phyloP scores from a whole-genome alignment of 2,888 invertebrate species.

The Apamea crenata region DNA sequence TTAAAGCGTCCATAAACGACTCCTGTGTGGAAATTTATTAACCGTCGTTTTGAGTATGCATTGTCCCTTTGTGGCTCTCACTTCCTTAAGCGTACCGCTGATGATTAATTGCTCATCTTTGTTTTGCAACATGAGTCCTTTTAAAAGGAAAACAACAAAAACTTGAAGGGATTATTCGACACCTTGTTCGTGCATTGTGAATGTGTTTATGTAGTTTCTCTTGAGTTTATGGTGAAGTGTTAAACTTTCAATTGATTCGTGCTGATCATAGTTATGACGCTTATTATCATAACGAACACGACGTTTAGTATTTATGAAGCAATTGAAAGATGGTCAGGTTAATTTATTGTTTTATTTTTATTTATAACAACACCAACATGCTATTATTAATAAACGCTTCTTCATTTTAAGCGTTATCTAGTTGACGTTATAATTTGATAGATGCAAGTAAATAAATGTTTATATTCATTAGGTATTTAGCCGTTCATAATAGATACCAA shows the following conservation, averaged over 20 bases:
- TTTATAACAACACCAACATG: conserved; percentile 31
- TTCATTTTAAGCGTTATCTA: conserved; percentile 30
- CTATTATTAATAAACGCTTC: conserved; percentile 35
- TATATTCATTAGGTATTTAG: conserved; percentile 41
- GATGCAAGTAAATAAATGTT: conserved; percentile 35
- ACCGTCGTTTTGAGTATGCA: conserved; percentile 80
- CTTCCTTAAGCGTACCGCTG: conserved; percentile 76
- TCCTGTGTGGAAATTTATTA: conserved; percentile 87
- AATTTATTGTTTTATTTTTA: conserved; percentile 56
- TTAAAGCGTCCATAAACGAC: conserved; percentile 86
- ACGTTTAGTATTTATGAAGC: conserved; percentile 60
- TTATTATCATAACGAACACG: conserved; percentile 61
- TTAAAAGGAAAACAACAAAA: conserved; percentile 69
- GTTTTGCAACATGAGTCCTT: conserved; percentile 71
- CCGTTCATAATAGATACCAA: conserved; percentile 1
- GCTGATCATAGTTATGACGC: conserved; percentile 58
- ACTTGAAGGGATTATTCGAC: conserved; percentile 69
- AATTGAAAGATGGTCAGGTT: conserved; percentile 51
- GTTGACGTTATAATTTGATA: conserved; percentile 38
- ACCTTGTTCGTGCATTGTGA: conserved; percentile 69
- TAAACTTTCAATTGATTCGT: conserved; percentile 66
- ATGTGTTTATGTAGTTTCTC: conserved; percentile 66
- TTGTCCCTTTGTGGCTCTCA: conserved; percentile 80
- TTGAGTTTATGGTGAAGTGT: conserved; percentile 64
- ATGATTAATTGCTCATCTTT: conserved; percentile 83